Conservation (phyloP, 2,797 vertebrate genomes). For the Darevskia mixta region DNA sequence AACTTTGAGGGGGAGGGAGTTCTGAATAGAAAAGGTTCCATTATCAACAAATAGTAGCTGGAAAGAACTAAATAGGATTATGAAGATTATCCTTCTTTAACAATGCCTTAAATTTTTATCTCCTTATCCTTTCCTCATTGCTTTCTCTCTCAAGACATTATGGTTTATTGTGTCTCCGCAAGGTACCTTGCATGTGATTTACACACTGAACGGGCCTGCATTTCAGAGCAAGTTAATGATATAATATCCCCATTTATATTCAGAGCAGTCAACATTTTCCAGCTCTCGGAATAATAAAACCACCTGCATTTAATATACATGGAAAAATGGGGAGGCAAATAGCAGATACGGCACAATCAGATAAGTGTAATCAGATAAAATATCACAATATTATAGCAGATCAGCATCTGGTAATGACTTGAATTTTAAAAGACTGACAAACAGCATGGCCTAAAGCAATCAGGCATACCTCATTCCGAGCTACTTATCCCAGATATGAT, state of each 20-base stretch:
- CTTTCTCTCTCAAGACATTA: conserved; percentile 83
- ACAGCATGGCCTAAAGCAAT: conserved; percentile 81
- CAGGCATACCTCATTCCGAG: conserved; percentile 76
- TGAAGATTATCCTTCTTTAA: conserved; percentile 81
- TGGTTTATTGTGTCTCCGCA: conserved; percentile 80
- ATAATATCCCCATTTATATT: conserved; percentile 93
- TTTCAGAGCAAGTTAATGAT: conserved; percentile 87
- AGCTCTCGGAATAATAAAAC: conserved; percentile 88
- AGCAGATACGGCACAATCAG: conserved; percentile 88
- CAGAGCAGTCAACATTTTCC: conserved; percentile 82
- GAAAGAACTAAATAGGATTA: conserved; percentile 79
- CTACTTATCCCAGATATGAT: conserved; percentile 79
- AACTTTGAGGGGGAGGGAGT: conserved; percentile 67
- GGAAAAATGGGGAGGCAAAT: conserved; percentile 88
- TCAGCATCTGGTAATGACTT: conserved; percentile 84
- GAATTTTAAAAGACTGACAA: conserved; percentile 86
- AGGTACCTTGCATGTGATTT: conserved; percentile 83
- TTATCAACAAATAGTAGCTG: conserved; percentile 75
- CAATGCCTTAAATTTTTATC: conserved; percentile 81
- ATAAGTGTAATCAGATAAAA: conserved; percentile 92
- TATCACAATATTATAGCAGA: conserved; percentile 90
- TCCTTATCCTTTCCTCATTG: conserved; percentile 79
- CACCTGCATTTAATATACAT: conserved; percentile 92
- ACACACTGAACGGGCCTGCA: conserved; percentile 79
- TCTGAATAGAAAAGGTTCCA: conserved; percentile 75